Evolutionary conservation across 1,140 invertebrate species (phyloP), one percentile per base, ranked within the genome.

Genomic region (Cotesia vestalis): DNA sequence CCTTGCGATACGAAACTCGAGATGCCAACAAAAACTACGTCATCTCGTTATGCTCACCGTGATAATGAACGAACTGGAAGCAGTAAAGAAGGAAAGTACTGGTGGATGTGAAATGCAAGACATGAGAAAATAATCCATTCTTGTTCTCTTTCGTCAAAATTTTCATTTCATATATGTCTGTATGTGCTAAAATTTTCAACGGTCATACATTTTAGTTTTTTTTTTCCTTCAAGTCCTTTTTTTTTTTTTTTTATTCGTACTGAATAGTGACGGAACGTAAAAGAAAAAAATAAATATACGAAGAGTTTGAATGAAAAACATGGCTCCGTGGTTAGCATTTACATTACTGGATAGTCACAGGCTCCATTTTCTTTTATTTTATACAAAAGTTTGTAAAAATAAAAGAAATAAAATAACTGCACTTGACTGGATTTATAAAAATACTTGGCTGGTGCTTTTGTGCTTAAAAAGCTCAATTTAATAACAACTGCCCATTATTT

Each of bases 1-100:
- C 62, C 27, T 17, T 20, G 57, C 35, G 11, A 61, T 70, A 66
- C 12, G 52, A 66, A 59, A 72, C 70, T 66, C 38, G 63, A 72
- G 63, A 66, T 60, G 51, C 38, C 53, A 72, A 72, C 62, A 72
- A 72, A 72, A 66, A 66, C 62, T 71, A 63, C 61, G 62, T 66
- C 70, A 38, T 72, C 63, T 72, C 70, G 63, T 72, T 72, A 66
- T 72, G 36, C 70, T 63, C 17, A n/a, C 63, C 38, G 62, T 63
- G 63, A 66, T 72, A 72, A 72, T 72, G 70, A 72, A 27, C 63
- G 51, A 60, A 35, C 62, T 34, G 20, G 40, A 51, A 66, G 14
- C 14, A 36, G 51, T 34, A 51, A 62, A 35, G 36, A 27, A 27
- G 38, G n/a, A 64, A 64, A 38, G 62, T 38, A 12, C 40, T 11